These are phyloP conservation scores for Hermatobates lingyangjiaoensis DNA, from an alignment of 1,140 invertebrate genomes.

Conservation along the genomic window DNA sequence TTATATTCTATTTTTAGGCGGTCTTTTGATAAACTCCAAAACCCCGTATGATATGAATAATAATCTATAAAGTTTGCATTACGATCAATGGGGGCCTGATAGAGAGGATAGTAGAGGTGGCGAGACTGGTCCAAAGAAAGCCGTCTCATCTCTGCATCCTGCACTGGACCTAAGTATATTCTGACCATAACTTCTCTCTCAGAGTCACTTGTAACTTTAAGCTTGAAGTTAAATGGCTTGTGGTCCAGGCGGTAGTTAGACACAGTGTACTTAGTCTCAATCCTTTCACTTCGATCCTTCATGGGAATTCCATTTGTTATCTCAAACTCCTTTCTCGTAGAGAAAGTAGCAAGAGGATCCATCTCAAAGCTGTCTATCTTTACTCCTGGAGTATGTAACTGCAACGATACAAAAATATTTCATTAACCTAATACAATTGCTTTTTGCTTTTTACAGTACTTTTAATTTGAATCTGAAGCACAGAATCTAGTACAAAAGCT, in stretches of 20 bases:
- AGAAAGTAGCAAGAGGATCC: constrained; percentile 16
- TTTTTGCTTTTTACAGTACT: too few species aligned
- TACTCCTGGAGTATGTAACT: constrained; percentile 37
- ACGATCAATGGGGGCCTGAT: too few species aligned
- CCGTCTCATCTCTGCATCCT: constrained; percentile 31
- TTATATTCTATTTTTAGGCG: too few species aligned
- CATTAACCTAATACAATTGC: too few species aligned
- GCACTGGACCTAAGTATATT: constrained; percentile 48
- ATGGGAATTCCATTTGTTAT: constrained; percentile 24
- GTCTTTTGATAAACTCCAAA: too few species aligned
- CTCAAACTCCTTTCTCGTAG: constrained; percentile 2
- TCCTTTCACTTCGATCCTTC: constrained; percentile 43
- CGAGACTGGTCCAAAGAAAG: constrained; percentile 17
- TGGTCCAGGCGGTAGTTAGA: constrained; percentile 35
- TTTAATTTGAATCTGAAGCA: too few species aligned
- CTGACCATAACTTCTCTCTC: constrained; percentile 32
- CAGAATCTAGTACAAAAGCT: too few species aligned
- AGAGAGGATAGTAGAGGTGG: too few species aligned
- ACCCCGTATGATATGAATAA: too few species aligned
- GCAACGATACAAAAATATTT: too few species aligned
- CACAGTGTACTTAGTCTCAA: constrained; percentile 26
- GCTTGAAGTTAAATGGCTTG: constrained; percentile 39
- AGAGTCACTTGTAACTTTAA: constrained; percentile 35
- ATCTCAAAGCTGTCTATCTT: constrained; percentile 38
- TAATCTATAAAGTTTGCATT: too few species aligned